These are phyloP conservation scores for Oxytorus armatus DNA, from an alignment of 2,888 invertebrate genomes.

Conservation along the genomic window DNA sequence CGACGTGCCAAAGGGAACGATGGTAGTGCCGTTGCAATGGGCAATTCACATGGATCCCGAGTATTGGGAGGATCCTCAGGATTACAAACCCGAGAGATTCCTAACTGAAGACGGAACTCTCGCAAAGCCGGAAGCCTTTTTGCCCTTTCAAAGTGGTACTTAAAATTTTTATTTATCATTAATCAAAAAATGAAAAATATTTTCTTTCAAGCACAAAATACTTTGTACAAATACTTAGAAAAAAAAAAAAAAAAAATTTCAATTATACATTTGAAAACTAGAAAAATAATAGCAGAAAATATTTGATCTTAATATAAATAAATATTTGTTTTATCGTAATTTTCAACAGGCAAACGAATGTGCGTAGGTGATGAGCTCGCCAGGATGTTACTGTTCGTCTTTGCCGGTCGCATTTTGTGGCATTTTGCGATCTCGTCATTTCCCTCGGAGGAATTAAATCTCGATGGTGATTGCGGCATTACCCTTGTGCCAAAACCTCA, in stretches of 20 bases:
- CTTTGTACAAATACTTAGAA: no score
- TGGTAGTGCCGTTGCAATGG: constrained; percentile 93
- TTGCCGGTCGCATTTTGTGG: constrained; percentile 88
- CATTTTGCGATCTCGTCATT: constrained; percentile 85
- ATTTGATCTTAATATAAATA: no score
- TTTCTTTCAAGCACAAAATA: no score
- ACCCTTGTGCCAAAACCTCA: constrained; percentile 89
- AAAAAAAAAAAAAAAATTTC: no score
- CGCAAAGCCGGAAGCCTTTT: constrained; percentile 88
- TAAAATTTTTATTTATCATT: constrained; percentile 60
- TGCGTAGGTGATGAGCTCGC: constrained; percentile 94
- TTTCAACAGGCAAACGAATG: constrained; percentile 90
- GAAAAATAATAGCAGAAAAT: no score
- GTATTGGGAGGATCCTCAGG: constrained; percentile 89
- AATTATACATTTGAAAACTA: no score
- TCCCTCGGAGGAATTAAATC: constrained; percentile 85
- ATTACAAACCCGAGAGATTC: constrained; percentile 90
- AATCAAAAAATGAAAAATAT: neutral
- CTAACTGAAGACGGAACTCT: constrained; percentile 88
- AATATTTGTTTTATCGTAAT: neutral
- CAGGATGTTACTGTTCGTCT: constrained; percentile 89
- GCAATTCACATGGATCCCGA: constrained; percentile 90
- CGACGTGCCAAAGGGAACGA: constrained; percentile 88
- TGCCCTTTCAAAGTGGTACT: constrained; percentile 93
- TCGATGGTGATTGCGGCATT: constrained; percentile 90